Evolutionary conservation across 2,113 vertebrate species (phyloP).

Genomic region (Thalassarche chlororhynchos): DNA sequence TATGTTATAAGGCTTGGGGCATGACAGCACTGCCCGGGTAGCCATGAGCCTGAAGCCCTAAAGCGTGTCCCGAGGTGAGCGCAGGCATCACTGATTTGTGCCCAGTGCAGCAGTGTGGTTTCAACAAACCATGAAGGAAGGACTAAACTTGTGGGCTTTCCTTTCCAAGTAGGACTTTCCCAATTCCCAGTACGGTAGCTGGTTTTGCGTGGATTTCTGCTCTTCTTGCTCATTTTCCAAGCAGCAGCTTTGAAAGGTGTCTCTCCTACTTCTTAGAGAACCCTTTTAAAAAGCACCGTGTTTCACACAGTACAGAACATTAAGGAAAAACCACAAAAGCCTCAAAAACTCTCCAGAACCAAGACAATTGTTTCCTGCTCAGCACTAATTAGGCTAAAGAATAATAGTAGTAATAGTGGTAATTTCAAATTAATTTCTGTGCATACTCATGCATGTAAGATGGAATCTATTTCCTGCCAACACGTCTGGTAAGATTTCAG

Average conservation of each 20-base stretch:
- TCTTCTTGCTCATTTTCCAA: not conserved
- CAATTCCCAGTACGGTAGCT: accelerated
- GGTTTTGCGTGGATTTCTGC: not conserved
- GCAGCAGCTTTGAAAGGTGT: not conserved
- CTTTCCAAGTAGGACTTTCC: not conserved
- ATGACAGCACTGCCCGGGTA: not conserved
- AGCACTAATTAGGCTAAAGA: not conserved
- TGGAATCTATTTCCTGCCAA: not conserved
- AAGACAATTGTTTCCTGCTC: not conserved
- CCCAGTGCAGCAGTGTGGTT: not conserved
- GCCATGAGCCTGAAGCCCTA: not conserved
- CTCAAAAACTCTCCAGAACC: not conserved
- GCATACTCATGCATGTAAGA: not conserved
- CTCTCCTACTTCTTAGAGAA: not conserved
- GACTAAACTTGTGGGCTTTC: not conserved
- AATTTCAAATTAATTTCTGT: not conserved
- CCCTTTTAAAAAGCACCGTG: accelerated
- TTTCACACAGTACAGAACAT: not conserved
- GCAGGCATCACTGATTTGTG: not conserved
- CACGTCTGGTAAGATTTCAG: not conserved
- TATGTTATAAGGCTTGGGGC: not conserved
- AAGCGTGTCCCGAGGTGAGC: accelerated
- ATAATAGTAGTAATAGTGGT: not conserved
- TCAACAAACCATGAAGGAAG: accelerated
- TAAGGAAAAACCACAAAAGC: not conserved